These are phyloP conservation scores for Tauraco hartlaubi DNA, from an alignment of 2,797 vertebrate genomes.

Conservation along the genomic window DNA sequence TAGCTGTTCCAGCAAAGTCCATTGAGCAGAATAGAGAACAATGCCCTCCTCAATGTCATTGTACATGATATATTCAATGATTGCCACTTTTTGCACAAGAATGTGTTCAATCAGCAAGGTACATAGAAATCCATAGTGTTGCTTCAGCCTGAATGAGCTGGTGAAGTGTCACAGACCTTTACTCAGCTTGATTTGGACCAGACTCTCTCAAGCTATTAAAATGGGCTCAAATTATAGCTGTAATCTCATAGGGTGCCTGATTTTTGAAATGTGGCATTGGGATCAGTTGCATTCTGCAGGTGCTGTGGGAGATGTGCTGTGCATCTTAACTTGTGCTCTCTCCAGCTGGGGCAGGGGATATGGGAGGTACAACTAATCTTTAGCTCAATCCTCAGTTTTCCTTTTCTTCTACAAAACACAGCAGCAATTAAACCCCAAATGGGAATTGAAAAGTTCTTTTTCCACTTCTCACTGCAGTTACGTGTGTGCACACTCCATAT, in stretches of 20 bases:
- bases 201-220: constrained; percentile 55
- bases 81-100: constrained; percentile 79
- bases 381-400: background rate
- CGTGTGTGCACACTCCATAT: background rate
- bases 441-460: background rate
- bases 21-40: constrained; percentile 81
- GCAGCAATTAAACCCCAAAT: background rate
- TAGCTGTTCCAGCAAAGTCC: constrained; percentile 81
- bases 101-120: constrained; percentile 74
- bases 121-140: constrained; percentile 60
- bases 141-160: constrained; percentile 63
- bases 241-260: constrained; percentile 26
- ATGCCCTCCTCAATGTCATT: constrained; percentile 81
- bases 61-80: constrained; percentile 75
- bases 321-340: background rate
- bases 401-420: background rate
- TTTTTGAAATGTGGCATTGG: constrained; percentile 10
- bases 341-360: background rate
- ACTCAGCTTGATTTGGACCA: constrained; percentile 70
- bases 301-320: background rate
- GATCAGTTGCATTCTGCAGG: background rate
- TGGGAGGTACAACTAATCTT: background rate
- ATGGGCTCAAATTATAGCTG: constrained; percentile 47
- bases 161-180: constrained; percentile 62
- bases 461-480: background rate